Evolutionary conservation across 37 sponge, comb jelly and placozoan species (phyloP).

Genomic region (Theonella swinhoei): DNA sequence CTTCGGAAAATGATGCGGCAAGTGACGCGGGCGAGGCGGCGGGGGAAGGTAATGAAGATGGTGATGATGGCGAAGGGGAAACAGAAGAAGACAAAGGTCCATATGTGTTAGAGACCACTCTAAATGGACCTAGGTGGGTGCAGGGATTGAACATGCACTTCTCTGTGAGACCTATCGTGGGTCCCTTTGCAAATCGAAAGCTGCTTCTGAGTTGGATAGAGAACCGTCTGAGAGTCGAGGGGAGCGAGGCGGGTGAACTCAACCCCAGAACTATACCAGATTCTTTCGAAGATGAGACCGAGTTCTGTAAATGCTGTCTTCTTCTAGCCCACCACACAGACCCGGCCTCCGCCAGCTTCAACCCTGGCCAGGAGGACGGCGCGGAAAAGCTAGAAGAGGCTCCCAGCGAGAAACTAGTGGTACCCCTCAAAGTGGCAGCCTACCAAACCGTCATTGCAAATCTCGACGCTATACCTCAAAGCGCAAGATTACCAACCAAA

Average conservation of each 20-base stretch:
- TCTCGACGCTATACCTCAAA: conserved; percentile 16
- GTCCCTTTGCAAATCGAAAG: conserved; percentile 19
- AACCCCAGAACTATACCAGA: background rate
- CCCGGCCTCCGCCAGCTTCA: background rate
- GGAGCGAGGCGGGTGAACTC: conserved; percentile 20
- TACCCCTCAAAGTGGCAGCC: background rate
- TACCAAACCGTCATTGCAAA: conserved; percentile 21
- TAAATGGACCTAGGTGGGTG: conserved; percentile 1
- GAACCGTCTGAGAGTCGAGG: conserved; percentile 5
- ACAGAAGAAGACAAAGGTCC: background rate
- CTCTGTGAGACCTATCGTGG: conserved; percentile 26
- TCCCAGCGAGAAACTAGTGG: background rate
- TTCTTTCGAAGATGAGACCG: conserved; percentile 6
- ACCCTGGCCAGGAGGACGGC: conserved; percentile 10
- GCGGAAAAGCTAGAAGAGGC: background rate
- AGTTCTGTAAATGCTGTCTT: conserved; percentile 47
- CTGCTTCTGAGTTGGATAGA: conserved; percentile 27
- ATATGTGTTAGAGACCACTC: background rate
- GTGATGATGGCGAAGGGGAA: background rate
- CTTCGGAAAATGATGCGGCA: background rate
- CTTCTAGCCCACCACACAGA: conserved; percentile 15
- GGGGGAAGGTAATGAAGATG: background rate
- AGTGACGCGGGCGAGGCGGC: conserved; percentile 1
- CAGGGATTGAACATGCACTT: conserved; percentile 12
- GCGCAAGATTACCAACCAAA: conserved; percentile 14